Evolutionary conservation across 2,797 vertebrate species (phyloP), one percentile per base, ranked within the genome.

Genomic region (Neoniphon sammara): DNA sequence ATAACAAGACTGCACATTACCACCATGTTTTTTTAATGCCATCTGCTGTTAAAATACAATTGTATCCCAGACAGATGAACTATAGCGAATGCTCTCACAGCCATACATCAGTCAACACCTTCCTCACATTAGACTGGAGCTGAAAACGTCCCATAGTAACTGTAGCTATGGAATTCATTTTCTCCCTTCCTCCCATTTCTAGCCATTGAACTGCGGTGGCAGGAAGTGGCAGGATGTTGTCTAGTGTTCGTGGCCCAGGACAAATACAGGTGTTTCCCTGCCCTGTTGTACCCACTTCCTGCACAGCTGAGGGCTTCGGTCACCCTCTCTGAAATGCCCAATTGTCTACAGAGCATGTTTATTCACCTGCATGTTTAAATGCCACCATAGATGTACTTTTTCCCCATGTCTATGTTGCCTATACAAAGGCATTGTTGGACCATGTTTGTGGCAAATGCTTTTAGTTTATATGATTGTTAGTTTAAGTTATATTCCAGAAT

Each of bases 211-310:
- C 62, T 27, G 56, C 36, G 49, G 27, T 31, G 71, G 47, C 80
- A 87, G 81, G 86, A 89, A 83, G 73, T 55, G 75, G 83, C 90
- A 93, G 92, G 93, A 92, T 87, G 91, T 89, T 53, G 86, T 83
- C 73, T 85, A 67, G 57, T 59, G 92, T 92, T 92, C 91, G 91
- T 87, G 75, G 70, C 74, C 47, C 61, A 70, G 86, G 84, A 92
- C 89, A 92, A 93, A 93, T 90, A 90, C 94, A 94, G 94, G 93
- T 94, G 94, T 87, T 94, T 94, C 94, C 94, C 87, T 34, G 70
- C 73, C 59, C 23, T 9, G 79, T 73, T 81, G 78, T 78, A 57
- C 66, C 76, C 67, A 82, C 80, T 92, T 93, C 92, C 93, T 92
- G 88, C 68, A 55, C 86, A 90, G 88, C 87, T 83, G 87, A 87